Base-by-base conservation (phyloP, 2,888 invertebrate species). In the Sarcophaga carnaria region DNA sequence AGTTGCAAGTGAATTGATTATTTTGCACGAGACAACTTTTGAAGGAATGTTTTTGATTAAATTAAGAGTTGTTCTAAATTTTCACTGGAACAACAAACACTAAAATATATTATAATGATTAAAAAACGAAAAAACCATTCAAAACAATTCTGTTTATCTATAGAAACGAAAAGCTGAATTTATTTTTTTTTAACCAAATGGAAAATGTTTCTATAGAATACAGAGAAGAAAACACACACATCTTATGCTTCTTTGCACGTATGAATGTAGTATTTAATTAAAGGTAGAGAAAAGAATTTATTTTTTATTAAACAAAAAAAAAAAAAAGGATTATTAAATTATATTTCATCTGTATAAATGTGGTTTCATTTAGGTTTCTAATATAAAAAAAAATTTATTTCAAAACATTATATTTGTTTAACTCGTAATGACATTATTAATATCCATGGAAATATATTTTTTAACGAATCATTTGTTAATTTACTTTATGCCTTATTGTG, bases 281-380 rank as follows among this genome's bases (percentile, higher is more conserved):
- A 70, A 63, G 14, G 63, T 74, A 62, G 47, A 74, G 47, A 8
- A 47, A 17, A 37, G 37, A 37, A 37, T 37, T 37, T 37, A 37
- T 37, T 37, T 37, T 37, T 37, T 37, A 37, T 37, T 37, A 10
- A 37, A 37, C 2, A 37, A 37, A 37, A 37, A 37, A 37, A 37
- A 37, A 37, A 37, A 37, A 37, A 8, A 10, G 8, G 2, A 37
- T 37, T 37, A 37, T 37, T 37, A 37, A 37, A 8, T 37, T 37
- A 37, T 37, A 37, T 37, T 54, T 14, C 17, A 54, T 14, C 10
- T 49, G 12, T 59, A 59, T 63, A 75, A 59, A 60, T 76, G 20
- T 74, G 81, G 81, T 82, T 81, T 85, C 81, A 82, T 78, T 80
- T 80, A 62, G 64, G 27, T 64, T 62, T 79, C 22, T 74, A 22